Base-by-base conservation (phyloP, 30 jellyfish, hydroid and myxozoan genomes). In the Rhopilema esculentum region DNA sequence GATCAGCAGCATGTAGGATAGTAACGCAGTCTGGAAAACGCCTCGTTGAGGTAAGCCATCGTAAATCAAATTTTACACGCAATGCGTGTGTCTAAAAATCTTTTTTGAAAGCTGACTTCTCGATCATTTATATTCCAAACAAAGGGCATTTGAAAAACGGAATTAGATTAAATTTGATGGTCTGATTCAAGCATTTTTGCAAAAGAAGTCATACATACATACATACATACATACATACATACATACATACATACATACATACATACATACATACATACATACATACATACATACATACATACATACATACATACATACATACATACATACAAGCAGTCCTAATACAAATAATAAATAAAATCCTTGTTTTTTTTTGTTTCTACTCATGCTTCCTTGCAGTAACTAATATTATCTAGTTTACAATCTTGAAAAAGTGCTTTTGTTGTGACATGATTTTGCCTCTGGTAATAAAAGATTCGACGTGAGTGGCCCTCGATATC, bases 1-100 rank as follows among this genome's bases (percentile, higher is more conserved):
- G 90, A 8, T 51, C 82, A 1, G 96, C 96, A 23, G 96, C 87
- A 19, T 88, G 96, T 50, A 77, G 32, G 49, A 49, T 88, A 24
- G 12, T 75, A 8, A 72, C 80, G 12, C 26, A 61, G 17, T 49
- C 57, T 12, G 88, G 83, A 18, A 85, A 74, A 65, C 52, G 27
- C 15, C 28, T 15, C 18, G 74, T 72, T 40, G 66, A n/a, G 92
- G 91, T 83, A 66, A 72, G 50, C 4, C 77, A 67, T 15, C 1
- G 9, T 8, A 1, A 21, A 1, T 15, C 20, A 16, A 16, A 23
- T 16, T 67, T 67, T 67, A 12, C 12, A 40, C 6, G 12, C 12
- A 12, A 2, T 40, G 57, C 6, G 6, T 40, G 57, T 12, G 6
- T 40, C 9, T 40, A 40, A 40, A 40, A 6, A 40, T 40, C 12